phyloP scores from a whole-genome alignment of 2,888 invertebrate genomes.

The Mythimna loreyi region DNA sequence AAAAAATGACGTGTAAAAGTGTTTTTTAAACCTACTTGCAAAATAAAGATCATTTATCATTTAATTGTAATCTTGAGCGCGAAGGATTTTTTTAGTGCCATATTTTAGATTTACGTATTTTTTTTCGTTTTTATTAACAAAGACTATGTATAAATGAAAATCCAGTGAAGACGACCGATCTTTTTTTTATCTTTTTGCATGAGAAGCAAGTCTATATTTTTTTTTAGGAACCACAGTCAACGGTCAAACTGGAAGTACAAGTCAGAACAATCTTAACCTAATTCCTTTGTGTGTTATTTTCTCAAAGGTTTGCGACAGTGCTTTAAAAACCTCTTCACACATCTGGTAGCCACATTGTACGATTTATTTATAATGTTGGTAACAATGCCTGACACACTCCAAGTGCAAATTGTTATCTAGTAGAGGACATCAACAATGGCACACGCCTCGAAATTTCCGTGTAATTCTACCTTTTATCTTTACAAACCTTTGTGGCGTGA shows the following conservation, averaged over 20 bases:
- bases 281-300: constrained; percentile 56
- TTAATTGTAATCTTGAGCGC: too few relatives aligned
- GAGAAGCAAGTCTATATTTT: background rate
- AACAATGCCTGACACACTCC: constrained; percentile 82
- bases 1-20: too few relatives aligned
- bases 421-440: constrained; percentile 82
- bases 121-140: too few relatives aligned
- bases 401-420: constrained; percentile 89
- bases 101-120: too few relatives aligned
- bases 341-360: constrained; percentile 85
- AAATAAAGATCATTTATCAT: too few relatives aligned
- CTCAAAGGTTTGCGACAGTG: constrained; percentile 76
- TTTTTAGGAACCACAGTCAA: constrained; percentile 28
- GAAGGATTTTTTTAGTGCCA: too few relatives aligned
- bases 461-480: constrained; percentile 88
- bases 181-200: too few relatives aligned
- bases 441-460: constrained; percentile 88
- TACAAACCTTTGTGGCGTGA: constrained; percentile 83
- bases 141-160: too few relatives aligned
- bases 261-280: constrained; percentile 64
- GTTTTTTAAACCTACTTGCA: too few relatives aligned
- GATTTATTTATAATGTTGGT: constrained; percentile 84
- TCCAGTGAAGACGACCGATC: too few relatives aligned
- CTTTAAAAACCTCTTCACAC: constrained; percentile 68
- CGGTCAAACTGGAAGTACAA: constrained; percentile 45